A percentile compares a stretch with the other conserved stretches of the same genome.
These are phyloP conservation scores for Montipora foliosa DNA, from an alignment of 64 coral and sea anemone species.

Conservation along the genomic window DNA sequence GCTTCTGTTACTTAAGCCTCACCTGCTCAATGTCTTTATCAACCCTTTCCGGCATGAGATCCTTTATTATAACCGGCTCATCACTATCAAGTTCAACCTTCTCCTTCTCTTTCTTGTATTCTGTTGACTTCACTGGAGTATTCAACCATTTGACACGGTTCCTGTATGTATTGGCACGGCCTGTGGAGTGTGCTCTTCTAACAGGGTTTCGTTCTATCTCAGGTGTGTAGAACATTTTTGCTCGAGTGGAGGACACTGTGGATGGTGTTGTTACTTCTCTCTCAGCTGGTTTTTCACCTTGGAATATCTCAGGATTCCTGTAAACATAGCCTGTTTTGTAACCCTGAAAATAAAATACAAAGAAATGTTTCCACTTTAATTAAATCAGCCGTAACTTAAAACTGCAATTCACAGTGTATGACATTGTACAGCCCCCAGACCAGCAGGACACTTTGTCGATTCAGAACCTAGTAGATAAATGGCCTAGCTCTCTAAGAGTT, in stretches of 20 bases:
- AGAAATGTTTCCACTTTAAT: too few species aligned
- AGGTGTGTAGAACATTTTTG: conserved; percentile 85
- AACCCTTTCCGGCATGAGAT: conserved; percentile 85
- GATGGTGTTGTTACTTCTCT: conserved; percentile 94
- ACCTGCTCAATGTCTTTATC: conserved; percentile 89
- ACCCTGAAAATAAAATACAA: conserved; percentile 50
- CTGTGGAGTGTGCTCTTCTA: conserved; percentile 81
- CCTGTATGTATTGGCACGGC: conserved; percentile 96
- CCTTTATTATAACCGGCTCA: conserved; percentile 92
- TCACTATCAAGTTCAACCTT: conserved; percentile 76
- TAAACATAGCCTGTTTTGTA: conserved; percentile 95
- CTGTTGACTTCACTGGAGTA: conserved; percentile 96
- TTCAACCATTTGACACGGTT: conserved; percentile 98
- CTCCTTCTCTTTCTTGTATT: conserved; percentile 96
- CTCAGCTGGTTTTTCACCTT: conserved; percentile 75
- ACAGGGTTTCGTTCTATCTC: conserved; percentile 69
- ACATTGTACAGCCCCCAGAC: too few species aligned
- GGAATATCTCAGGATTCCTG: conserved; percentile 93
- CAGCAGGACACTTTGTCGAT: too few species aligned
- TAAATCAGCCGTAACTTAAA: background rate
- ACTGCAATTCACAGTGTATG: too few species aligned
- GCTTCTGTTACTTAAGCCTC: too few species aligned
- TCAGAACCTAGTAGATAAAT: too few species aligned
- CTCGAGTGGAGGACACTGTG: conserved; percentile 86
- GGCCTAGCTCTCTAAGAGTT: too few species aligned